Evolutionary conservation across 2,113 vertebrate genomes (phyloP).

Genomic region (Trematomus loennbergii): DNA sequence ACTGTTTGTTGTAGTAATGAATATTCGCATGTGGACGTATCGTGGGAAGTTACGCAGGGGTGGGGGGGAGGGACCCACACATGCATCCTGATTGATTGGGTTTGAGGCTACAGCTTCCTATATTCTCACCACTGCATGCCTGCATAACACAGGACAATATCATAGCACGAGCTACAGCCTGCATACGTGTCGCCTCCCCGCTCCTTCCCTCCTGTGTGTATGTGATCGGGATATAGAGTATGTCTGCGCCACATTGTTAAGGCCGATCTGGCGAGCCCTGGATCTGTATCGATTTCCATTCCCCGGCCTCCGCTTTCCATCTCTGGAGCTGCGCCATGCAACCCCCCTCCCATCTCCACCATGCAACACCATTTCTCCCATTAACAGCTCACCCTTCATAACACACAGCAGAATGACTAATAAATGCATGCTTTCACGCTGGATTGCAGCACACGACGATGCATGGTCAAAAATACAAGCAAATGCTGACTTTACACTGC

Average conservation of each 20-base stretch:
- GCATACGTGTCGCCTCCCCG: conserved; percentile 52
- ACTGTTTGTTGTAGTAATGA: not conserved
- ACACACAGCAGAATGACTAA: conserved; percentile 52
- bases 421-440: conserved; percentile 25
- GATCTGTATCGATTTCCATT: conserved; percentile 84
- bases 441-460: conserved; percentile 19
- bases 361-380: conserved; percentile 76
- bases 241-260: conserved; percentile 78
- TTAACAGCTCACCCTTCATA: conserved; percentile 74
- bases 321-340: conserved; percentile 76
- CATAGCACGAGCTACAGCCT: conserved; percentile 25
- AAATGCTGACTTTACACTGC: conserved; percentile 22
- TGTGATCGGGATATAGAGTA: conserved; percentile 80
- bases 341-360: conserved; percentile 50
- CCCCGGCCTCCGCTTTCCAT: conserved; percentile 79
- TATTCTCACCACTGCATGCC: not conserved
- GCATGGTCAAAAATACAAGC: conserved; percentile 15
- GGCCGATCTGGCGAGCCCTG: conserved; percentile 83
- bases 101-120: not conserved
- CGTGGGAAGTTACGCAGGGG: not conserved
- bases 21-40: not conserved
- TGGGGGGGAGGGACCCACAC: not conserved
- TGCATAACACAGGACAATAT: conserved; percentile 13
- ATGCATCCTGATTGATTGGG: not conserved
- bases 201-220: conserved; percentile 48